These are phyloP conservation scores for Cheumatopsyche charites DNA, from an alignment of 1,140 invertebrate genomes.

Conservation along the genomic window DNA sequence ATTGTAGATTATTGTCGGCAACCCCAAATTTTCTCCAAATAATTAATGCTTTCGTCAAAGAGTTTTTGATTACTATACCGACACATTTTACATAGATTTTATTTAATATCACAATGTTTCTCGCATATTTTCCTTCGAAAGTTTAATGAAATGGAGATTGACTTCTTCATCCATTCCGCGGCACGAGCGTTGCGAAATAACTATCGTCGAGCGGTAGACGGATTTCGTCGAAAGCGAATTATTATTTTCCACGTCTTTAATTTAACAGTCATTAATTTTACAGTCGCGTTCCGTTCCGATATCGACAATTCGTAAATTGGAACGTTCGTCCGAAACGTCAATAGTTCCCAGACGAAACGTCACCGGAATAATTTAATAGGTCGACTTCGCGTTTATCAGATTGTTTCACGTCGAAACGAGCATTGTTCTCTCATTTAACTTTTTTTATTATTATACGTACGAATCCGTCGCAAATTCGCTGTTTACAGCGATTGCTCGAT, in stretches of 20 bases:
- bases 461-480: conserved; percentile 7
- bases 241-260: no score
- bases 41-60: conserved; percentile 35
- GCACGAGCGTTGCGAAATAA: neutral
- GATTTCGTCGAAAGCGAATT: no score
- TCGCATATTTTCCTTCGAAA: conserved; percentile 7
- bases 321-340: no score
- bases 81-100: conserved; percentile 30
- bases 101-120: conserved; percentile 22
- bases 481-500: neutral
- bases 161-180: conserved; percentile 9
- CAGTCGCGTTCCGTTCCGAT: no score
- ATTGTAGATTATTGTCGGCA: conserved; percentile 32
- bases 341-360: no score
- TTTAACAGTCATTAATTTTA: no score
- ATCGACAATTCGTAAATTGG: no score
- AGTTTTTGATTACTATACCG: conserved; percentile 26
- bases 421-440: no score
- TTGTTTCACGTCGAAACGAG: no score
- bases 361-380: no score
- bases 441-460: neutral
- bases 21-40: conserved; percentile 25
- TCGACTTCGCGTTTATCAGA: no score
- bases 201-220: neutral
- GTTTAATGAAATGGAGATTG: conserved; percentile 24